phyloP scores from a whole-genome alignment of 1,140 invertebrate genomes.

The Drosophila sp. region DNA sequence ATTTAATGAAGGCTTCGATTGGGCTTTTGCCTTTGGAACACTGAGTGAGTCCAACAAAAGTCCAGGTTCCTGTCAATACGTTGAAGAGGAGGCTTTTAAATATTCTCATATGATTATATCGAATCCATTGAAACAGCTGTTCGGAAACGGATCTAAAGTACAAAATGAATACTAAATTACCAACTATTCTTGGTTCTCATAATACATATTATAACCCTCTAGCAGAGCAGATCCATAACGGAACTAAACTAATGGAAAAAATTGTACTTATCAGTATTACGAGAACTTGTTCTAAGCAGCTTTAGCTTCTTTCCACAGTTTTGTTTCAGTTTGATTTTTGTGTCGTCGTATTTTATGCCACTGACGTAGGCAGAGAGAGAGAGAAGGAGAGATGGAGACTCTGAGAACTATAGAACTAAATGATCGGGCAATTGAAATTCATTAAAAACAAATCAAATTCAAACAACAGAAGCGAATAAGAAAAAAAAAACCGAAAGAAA shows the following conservation, averaged over 20 bases:
- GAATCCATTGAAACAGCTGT: no score
- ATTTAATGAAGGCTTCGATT: not conserved
- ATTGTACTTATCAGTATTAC: not conserved
- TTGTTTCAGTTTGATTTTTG: not conserved
- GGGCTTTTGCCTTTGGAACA: no score
- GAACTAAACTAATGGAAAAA: not conserved
- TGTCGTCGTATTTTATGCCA: not conserved
- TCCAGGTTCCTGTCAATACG: no score
- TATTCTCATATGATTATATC: no score
- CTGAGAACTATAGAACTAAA: not conserved
- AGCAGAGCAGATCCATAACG: not conserved
- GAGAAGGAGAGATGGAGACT: not conserved
- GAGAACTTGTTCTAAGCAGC: constrained; percentile 6
- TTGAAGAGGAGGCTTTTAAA: no score
- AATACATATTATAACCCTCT: not conserved
- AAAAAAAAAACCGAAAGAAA: constrained; percentile 29
- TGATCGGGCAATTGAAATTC: constrained; percentile 49
- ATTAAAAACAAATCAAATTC: constrained; percentile 59
- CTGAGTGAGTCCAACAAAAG: no score
- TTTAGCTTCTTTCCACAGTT: not conserved
- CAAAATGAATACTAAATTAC: no score
- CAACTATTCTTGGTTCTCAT: no score
- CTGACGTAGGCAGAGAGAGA: constrained; percentile 1
- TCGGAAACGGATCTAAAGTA: no score
- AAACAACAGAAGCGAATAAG: constrained; percentile 17